These are phyloP conservation scores for Meghimatium bilineatum DNA, from an alignment of 2,888 invertebrate genomes.

Conservation along the genomic window DNA sequence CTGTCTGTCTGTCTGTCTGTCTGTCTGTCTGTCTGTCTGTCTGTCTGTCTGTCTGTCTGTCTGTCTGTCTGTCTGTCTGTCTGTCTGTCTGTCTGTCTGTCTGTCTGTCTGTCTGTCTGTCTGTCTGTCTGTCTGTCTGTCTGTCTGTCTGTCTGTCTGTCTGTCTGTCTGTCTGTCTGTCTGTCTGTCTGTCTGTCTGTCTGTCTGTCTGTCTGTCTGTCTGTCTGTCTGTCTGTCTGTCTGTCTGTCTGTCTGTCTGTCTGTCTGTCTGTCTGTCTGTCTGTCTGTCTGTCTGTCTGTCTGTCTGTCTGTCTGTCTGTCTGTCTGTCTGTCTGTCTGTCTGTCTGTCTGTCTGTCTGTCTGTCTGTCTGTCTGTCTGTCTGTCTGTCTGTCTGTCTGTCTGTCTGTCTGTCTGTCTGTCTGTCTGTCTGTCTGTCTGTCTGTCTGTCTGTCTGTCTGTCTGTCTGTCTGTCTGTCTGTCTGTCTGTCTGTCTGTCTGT, in stretches of 20 bases:
- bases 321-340: too few relatives aligned
- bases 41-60: conserved; percentile 13
- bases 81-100: conserved; percentile 3
- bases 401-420: neutral
- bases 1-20: too few relatives aligned
- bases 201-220: neutral
- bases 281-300: too few relatives aligned
- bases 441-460: neutral
- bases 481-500: neutral
- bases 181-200: neutral
- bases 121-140: neutral
- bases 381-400: neutral
- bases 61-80: neutral
- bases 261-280: neutral
- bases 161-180: neutral
- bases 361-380: conserved; percentile 10
- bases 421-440: neutral
- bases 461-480: neutral
- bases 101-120: neutral
- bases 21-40: too few relatives aligned
- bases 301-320: too few relatives aligned
- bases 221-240: too few relatives aligned
- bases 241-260: neutral
- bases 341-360: too few relatives aligned
- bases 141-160: neutral